phyloP scores from a whole-genome alignment of 2,888 invertebrate genomes.

The Flexamia atlantica region DNA sequence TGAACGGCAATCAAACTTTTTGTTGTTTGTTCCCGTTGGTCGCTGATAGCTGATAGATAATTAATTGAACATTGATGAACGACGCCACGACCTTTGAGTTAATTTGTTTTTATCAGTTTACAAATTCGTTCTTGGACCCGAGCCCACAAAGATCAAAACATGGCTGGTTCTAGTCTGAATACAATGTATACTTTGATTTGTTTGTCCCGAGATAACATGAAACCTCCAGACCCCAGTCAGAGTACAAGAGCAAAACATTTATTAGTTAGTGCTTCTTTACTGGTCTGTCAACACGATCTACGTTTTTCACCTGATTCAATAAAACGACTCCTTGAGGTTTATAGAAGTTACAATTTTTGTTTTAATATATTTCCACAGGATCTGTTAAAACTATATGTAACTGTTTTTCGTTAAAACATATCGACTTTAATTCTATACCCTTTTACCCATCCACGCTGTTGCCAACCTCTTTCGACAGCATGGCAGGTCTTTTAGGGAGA shows the following conservation, averaged over 20 bases:
- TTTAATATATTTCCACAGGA: too few relatives aligned
- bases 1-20: constrained; percentile 37
- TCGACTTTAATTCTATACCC: too few relatives aligned
- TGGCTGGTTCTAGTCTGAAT: constrained; percentile 6
- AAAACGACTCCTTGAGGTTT: too few relatives aligned
- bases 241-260: neutral
- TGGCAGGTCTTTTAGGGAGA: too few relatives aligned
- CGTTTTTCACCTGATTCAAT: too few relatives aligned
- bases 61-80: constrained; percentile 7
- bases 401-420: too few relatives aligned
- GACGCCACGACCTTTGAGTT: neutral
- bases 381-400: too few relatives aligned
- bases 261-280: too few relatives aligned
- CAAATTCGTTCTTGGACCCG: constrained; percentile 16
- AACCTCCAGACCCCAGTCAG: neutral
- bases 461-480: too few relatives aligned
- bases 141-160: constrained; percentile 2
- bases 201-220: neutral
- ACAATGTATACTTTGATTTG: constrained; percentile 21
- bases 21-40: neutral
- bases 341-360: too few relatives aligned
- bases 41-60: constrained; percentile 6
- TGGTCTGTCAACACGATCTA: too few relatives aligned
- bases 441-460: too few relatives aligned
- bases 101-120: constrained; percentile 14